A percentile compares a stretch with the other conserved stretches of the same genome.
Evolutionary conservation across 2,888 invertebrate genomes (phyloP).

Genomic region (Scelioninae gen. 1): DNA sequence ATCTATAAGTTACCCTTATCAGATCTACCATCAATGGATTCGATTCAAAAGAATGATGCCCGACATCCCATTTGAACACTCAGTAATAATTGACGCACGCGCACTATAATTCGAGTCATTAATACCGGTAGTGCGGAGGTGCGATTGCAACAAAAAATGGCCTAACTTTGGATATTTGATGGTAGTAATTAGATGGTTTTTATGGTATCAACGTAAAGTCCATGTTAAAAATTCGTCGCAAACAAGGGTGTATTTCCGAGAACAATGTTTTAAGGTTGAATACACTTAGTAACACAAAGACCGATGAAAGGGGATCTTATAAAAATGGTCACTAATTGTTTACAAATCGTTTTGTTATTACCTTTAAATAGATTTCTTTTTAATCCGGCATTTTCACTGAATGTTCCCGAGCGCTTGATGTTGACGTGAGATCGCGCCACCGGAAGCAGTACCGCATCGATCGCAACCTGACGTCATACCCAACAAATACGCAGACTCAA

Average conservation of each 20-base stretch:
- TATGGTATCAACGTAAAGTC: too few species aligned
- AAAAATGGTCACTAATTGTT: too few species aligned
- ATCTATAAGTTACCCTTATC: constrained; percentile 56
- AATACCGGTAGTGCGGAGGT: too few species aligned
- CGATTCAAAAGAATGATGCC: constrained; percentile 12
- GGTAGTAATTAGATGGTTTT: too few species aligned
- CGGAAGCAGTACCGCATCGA: constrained; percentile 76
- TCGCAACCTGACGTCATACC: constrained; percentile 76
- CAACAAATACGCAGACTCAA: constrained; percentile 68
- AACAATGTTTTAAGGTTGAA: too few species aligned
- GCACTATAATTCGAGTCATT: too few species aligned
- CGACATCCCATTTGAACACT: constrained; percentile 4
- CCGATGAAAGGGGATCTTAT: too few species aligned
- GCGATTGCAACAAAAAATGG: neutral
- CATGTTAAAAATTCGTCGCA: too few species aligned
- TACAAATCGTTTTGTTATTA: neutral
- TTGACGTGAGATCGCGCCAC: constrained; percentile 80
- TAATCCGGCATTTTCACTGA: constrained; percentile 75
- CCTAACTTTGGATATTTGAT: neutral
- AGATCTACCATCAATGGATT: constrained; percentile 9
- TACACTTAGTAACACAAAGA: too few species aligned
- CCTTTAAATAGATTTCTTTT: constrained; percentile 27
- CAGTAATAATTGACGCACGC: constrained; percentile 21
- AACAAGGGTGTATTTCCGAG: too few species aligned
- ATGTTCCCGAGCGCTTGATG: constrained; percentile 71